A percentile compares a stretch with the other conserved stretches of the same genome.
Evolutionary conservation across 2,113 vertebrate species (phyloP).

Genomic region (Dendrocopos noguchii): DNA sequence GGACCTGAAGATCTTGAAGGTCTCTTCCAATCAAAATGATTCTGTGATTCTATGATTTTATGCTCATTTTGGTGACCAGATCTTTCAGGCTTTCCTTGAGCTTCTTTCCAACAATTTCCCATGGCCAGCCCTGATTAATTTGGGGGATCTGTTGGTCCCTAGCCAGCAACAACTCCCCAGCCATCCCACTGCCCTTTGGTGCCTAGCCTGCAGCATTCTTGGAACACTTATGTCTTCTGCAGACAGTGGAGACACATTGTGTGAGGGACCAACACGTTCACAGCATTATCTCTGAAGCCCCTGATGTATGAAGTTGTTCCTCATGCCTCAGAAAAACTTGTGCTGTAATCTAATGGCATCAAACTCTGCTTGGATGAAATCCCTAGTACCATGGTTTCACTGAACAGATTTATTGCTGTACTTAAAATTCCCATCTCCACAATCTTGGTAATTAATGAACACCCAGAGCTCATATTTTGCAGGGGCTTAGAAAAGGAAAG

Average conservation of each 20-base stretch:
- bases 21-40: too few relatives aligned
- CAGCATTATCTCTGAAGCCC: not conserved
- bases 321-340: not conserved
- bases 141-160: not conserved
- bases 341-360: not conserved
- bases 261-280: not conserved
- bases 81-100: not conserved
- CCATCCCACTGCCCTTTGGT: not conserved
- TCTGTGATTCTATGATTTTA: too few relatives aligned
- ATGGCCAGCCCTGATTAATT: not conserved
- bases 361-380: not conserved
- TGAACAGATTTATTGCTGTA: not conserved
- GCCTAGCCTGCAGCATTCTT: not conserved
- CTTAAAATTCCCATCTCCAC: slow-evolving; percentile 8
- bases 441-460: slow-evolving; percentile 11
- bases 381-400: not conserved
- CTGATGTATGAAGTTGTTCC: not conserved
- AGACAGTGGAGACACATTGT: not conserved
- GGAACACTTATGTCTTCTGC: not conserved
- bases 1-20: too few relatives aligned
- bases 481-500: not conserved
- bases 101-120: not conserved
- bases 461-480: not conserved
- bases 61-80: not conserved
- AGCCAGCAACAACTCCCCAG: not conserved